phyloP scores from a whole-genome alignment of 1,140 invertebrate species.

The Homalodisca vitripennis region DNA sequence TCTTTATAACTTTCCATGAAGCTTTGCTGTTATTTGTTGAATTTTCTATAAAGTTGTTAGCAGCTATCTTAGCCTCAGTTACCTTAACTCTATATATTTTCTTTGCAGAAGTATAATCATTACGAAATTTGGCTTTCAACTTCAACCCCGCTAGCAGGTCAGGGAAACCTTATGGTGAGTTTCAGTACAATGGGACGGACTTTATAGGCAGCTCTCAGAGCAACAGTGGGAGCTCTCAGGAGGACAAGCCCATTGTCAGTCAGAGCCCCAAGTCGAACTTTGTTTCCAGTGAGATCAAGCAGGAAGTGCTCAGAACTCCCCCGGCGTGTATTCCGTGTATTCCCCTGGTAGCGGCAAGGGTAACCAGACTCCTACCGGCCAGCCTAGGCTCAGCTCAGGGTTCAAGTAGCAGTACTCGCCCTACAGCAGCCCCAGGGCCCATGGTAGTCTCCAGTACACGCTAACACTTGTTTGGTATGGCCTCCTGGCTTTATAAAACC shows the following conservation, averaged over 20 bases:
- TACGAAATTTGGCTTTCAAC: no score
- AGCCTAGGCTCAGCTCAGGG: constrained; percentile 14
- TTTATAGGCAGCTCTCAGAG: constrained; percentile 49
- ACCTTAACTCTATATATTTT: no score
- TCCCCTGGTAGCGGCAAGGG: constrained; percentile 44
- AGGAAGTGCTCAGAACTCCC: constrained; percentile 47
- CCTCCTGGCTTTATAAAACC: no score
- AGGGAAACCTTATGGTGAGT: constrained; percentile 40
- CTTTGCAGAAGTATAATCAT: no score
- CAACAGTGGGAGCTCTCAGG: constrained; percentile 46
- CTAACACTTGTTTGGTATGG: no score
- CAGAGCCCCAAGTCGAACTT: constrained; percentile 19
- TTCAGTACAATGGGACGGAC: constrained; percentile 36
- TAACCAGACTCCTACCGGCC: constrained; percentile 49
- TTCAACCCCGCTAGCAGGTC: constrained; percentile 48
- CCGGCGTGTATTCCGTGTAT: constrained; percentile 43
- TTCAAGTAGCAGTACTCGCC: constrained; percentile 66
- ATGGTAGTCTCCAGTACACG: constrained; percentile 64
- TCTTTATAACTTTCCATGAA: no score
- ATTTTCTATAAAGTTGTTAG: no score
- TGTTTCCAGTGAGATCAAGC: constrained; percentile 43
- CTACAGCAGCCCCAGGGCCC: constrained; percentile 59
- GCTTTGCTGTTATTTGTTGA: no score
- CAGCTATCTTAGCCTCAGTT: no score
- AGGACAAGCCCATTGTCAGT: constrained; percentile 31